Evolutionary conservation across 2,113 vertebrate species (phyloP).

Genomic region (Odontophorus gujanensis): DNA sequence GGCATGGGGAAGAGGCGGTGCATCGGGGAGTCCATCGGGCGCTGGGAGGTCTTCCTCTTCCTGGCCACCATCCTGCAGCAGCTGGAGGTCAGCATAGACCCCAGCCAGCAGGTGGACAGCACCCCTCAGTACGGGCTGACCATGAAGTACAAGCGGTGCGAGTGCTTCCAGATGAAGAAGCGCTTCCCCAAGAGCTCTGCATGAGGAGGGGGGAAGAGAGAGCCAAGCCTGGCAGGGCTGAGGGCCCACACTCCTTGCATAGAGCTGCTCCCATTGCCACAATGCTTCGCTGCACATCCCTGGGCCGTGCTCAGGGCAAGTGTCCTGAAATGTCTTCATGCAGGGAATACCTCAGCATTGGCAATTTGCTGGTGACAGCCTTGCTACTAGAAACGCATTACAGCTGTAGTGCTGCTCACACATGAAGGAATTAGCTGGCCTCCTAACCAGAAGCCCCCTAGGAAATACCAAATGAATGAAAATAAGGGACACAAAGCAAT

Average conservation of each 20-base stretch:
- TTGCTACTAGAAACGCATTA: too few species aligned
- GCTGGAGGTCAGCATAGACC: conserved; percentile 78
- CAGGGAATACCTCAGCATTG: not conserved
- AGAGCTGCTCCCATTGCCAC: not conserved
- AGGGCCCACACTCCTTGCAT: not conserved
- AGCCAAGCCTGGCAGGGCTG: not conserved
- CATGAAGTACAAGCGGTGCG: conserved; percentile 88
- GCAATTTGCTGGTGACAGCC: not conserved
- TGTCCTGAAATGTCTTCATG: not conserved
- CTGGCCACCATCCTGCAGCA: conserved; percentile 87
- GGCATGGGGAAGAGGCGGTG: conserved; percentile 91
- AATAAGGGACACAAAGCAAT: not conserved
- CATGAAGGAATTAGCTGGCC: not conserved
- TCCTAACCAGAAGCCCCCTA: not conserved
- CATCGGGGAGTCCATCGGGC: conserved; percentile 87
- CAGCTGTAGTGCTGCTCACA: not conserved
- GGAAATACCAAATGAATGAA: not conserved
- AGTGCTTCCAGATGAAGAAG: conserved; percentile 73
- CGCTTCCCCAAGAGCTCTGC: conserved; percentile 3
- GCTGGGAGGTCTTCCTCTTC: conserved; percentile 91
- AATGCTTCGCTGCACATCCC: not conserved
- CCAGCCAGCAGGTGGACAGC: conserved; percentile 80
- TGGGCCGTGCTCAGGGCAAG: not conserved
- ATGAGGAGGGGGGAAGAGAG: not conserved
- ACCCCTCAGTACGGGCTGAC: conserved; percentile 89